These are phyloP conservation scores for Sarcophaga peregrina DNA, from an alignment of 1,140 invertebrate species.

Conservation along the genomic window DNA sequence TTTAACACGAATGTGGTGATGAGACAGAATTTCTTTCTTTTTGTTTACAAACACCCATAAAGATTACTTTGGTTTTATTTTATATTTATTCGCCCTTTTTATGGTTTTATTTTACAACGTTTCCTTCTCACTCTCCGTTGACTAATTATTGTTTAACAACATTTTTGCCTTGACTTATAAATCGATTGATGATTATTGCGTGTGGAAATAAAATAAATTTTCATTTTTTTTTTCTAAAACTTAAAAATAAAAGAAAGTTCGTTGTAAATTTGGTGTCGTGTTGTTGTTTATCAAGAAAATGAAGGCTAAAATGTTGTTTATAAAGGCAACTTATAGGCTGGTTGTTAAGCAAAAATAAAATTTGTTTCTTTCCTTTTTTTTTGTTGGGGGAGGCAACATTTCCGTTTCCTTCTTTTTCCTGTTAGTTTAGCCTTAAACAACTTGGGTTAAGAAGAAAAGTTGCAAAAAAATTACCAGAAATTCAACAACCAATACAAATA, in stretches of 20 bases:
- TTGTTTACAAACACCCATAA: background rate
- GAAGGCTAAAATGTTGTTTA: background rate
- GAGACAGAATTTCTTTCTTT: too few relatives aligned
- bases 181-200: slow-evolving; percentile 39
- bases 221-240: background rate
- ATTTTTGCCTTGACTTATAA: slow-evolving; percentile 18
- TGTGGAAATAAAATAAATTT: slow-evolving; percentile 28
- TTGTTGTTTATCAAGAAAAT: background rate
- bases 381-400: background rate
- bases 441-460: background rate
- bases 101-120: background rate
- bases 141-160: background rate
- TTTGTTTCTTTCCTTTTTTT: slow-evolving; percentile 1
- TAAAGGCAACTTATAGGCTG: background rate
- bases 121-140: background rate
- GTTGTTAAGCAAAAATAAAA: background rate
- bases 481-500: background rate
- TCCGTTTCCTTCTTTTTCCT: background rate
- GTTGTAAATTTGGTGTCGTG: too few relatives aligned
- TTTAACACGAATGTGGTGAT: too few relatives aligned
- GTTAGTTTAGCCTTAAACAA: background rate
- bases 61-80: background rate
- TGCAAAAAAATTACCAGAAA: slow-evolving; percentile 2
- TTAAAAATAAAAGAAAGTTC: background rate
- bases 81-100: background rate